Evolutionary conservation across 2,113 vertebrate species (phyloP), one percentile per base, ranked within the genome.

Genomic region (Zosterops lateralis): DNA sequence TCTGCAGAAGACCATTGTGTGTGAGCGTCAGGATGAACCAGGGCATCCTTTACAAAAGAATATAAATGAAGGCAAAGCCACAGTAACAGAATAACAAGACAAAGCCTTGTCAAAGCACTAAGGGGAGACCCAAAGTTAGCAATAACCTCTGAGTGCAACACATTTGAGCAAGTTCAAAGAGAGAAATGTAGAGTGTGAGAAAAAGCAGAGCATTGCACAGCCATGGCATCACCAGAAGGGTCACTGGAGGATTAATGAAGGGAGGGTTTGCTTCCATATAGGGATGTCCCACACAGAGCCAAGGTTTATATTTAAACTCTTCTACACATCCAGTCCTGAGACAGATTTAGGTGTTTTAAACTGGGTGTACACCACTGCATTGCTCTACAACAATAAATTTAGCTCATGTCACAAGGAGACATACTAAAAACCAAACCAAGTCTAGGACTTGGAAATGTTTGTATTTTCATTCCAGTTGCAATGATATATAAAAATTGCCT

Each of bases 181-280:
- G 14, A n/a, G n/a, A 65, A 53, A 70, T 0, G 0, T 1, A 8
- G 8, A 50, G 8, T 0, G 1, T 26, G 65, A 89, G 45, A 11
- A 75, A 71, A 53, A 12, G 19, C 48, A 81, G 24, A 71, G 18
- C 31, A 12, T 1, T 8, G 24, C 42, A 28, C 32, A 48, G 28
- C 31, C 44, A 14, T 3, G 0, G 66, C n/a, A 51, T 17, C 45
- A 14, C 21, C 68, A 67, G 14, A 21, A 47, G 9, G 22, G 53
- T 50, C 48, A 29, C 18, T 3, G 19, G 15, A 60, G 21, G 16
- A 19, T 38, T 26, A 26, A 28, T 2, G 1, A 32, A 87, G 21
- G 6, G 7, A 40, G 7, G 5, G 3, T 4, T 36, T 32, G 26
- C 50, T 61, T 44, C 67, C 42, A 53, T 26, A 6, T 0, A 15